Percentiles rank a stretch among this genome's conserved stretches.
phyloP scores from a whole-genome alignment of 2,113 vertebrate genomes.

The Channa argus region DNA sequence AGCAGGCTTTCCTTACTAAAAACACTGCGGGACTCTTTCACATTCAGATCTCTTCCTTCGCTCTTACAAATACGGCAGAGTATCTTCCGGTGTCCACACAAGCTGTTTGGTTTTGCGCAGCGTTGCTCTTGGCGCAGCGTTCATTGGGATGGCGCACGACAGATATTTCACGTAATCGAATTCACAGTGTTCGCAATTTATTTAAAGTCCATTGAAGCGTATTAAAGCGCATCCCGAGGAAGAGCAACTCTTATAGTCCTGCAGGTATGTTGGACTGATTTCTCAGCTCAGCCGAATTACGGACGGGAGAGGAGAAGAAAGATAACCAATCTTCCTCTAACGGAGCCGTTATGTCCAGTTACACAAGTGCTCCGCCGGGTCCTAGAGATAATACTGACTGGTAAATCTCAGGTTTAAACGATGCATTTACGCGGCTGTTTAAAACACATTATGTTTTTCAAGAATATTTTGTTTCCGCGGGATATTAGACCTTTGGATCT shows the following conservation, averaged over 20 bases:
- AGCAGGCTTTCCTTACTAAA: neutral
- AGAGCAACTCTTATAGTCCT: constrained; percentile 5
- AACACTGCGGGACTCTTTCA: neutral
- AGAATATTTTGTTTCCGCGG: neutral
- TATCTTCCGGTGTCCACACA: constrained; percentile 1
- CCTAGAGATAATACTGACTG: constrained; percentile 83
- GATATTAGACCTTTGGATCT: neutral
- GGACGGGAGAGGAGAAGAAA: constrained; percentile 56
- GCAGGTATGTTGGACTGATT: constrained; percentile 16
- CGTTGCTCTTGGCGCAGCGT: constrained; percentile 50
- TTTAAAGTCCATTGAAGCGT: constrained; percentile 37
- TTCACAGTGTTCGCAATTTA: constrained; percentile 28
- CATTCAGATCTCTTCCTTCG: neutral
- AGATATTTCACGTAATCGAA: constrained; percentile 14
- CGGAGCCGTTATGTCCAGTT: constrained; percentile 83
- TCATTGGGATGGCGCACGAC: constrained; percentile 47
- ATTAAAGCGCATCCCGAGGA: constrained; percentile 30
- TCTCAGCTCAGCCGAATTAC: constrained; percentile 46
- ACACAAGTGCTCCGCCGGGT: constrained; percentile 88
- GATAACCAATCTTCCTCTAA: constrained; percentile 83
- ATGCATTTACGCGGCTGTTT: neutral
- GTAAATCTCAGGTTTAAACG: constrained; percentile 27
- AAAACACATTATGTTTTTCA: neutral
- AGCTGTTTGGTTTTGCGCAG: constrained; percentile 52
- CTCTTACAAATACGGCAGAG: constrained; percentile 7